Evolutionary conservation across 2,888 invertebrate species (phyloP).

Genomic region (Nyleta sp.): DNA sequence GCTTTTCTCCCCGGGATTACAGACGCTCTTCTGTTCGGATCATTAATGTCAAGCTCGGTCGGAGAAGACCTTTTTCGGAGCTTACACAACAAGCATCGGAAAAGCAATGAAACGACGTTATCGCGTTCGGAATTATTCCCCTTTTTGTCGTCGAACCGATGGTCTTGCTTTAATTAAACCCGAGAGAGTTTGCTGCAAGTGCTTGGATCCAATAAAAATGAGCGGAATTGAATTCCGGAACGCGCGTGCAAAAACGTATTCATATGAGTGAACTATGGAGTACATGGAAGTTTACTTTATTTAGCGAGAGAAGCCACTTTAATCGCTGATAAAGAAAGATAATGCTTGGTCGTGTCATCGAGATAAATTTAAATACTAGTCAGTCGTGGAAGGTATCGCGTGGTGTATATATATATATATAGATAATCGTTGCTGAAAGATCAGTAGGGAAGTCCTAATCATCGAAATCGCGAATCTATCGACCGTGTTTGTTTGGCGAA

Average conservation of each 20-base stretch:
- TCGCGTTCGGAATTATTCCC: too few relatives aligned
- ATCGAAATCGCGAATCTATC: too few relatives aligned
- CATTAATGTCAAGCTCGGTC: conserved; percentile 6
- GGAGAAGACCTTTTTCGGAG: too few relatives aligned
- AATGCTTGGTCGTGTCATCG: conserved; percentile 15
- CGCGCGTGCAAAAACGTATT: neutral
- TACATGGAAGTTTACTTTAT: conserved; percentile 43
- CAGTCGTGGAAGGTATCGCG: neutral
- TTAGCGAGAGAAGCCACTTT: conserved; percentile 32
- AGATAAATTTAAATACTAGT: conserved; percentile 28
- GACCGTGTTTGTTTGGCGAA: too few relatives aligned
- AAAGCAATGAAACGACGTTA: too few relatives aligned
- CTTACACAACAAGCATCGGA: too few relatives aligned
- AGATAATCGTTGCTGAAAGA: neutral
- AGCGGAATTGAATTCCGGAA: neutral
- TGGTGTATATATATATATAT: too few relatives aligned
- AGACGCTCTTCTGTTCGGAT: conserved; percentile 7
- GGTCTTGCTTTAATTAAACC: neutral
- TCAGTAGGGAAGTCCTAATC: too few relatives aligned
- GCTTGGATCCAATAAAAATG: neutral
- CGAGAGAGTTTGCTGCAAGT: too few relatives aligned
- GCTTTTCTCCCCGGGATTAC: too few relatives aligned
- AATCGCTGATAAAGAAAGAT: conserved; percentile 32
- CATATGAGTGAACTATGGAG: conserved; percentile 5
- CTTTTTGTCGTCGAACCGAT: neutral